Percentiles rank a stretch among this genome's conserved stretches.
phyloP scores from a whole-genome alignment of 2,797 vertebrate genomes.

The Echiichthys vipera region DNA sequence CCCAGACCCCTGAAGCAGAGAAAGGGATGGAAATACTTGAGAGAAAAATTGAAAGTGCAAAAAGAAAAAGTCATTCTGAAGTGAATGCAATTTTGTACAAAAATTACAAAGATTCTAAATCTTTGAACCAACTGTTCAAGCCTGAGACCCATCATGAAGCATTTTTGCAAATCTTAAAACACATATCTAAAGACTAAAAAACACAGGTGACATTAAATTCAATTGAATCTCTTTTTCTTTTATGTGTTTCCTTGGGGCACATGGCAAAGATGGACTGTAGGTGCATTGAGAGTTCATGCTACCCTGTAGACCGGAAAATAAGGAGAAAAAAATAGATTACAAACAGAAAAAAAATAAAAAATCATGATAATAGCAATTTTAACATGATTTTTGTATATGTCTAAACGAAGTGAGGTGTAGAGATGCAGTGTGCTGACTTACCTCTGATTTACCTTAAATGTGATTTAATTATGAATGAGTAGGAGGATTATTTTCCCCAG shows the following conservation, averaged over 20 bases:
- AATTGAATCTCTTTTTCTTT: neutral
- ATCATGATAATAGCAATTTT: neutral
- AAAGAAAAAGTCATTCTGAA: no score
- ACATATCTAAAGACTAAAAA: no score
- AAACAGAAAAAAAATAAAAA: neutral
- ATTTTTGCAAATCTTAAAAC: no score
- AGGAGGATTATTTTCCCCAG: slow-evolving; percentile 42
- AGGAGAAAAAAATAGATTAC: neutral
- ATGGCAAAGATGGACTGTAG: neutral
- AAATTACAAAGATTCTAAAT: neutral
- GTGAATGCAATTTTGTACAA: neutral
- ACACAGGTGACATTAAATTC: neutral
- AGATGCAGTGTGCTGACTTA: slow-evolving; percentile 28
- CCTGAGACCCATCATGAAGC: neutral
- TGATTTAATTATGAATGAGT: slow-evolving; percentile 68
- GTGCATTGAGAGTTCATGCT: neutral
- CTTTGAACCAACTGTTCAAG: neutral
- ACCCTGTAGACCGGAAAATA: neutral
- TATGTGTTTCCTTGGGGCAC: neutral
- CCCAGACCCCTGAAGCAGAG: neutral
- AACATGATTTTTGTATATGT: neutral
- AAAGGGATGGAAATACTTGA: neutral
- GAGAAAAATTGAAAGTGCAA: neutral
- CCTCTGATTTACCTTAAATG: slow-evolving; percentile 32
- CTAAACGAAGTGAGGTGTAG: slow-evolving; percentile 5